Evolutionary conservation across 2,888 invertebrate genomes (phyloP), one percentile per base, ranked within the genome.

Genomic region (Papilio gigon): DNA sequence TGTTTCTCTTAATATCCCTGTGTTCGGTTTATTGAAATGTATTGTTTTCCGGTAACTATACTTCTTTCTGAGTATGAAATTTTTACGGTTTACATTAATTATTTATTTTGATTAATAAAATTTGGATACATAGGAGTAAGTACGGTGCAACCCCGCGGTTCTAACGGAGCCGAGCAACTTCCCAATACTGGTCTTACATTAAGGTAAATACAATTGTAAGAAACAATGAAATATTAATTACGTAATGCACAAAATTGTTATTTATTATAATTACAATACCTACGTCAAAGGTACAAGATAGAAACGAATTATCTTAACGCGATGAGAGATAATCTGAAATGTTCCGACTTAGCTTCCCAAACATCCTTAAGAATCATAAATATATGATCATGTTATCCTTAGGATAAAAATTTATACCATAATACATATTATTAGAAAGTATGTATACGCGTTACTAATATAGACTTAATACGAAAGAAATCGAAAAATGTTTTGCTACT

Each of bases 251-350:
- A 89, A 91, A 89, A 90, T 87, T 88, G 87, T 90, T 88, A 89
- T 89, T 87, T 81, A 89, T 89, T 88, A 89, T 89, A 89, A 91
- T 91, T 92, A 92, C 90, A 91, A 88, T 90, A 90, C 89, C 91
- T 91, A 92, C 87, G 87, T 86, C 84, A 88, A 91, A 90, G 89
- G 90, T 91, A 90, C 85, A 90, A 89, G 88, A 89, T 90, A 90
- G 87, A 90, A 91, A 90, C 82, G 88, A 89, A 87, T 89, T 87
- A 90, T 88, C 87, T 89, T 91, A 90, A 87, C 87, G 89, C 87
- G 88, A 92, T 91, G 90, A 90, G 87, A 91, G 89, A 90, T 89
- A 89, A 87, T 84, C 81, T 87, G 87, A 90, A 90, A 91, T 86
- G 86, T 89, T 86, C 80, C 86, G 89, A 88, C 88, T 87, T 87